These are phyloP conservation scores for Philantomba maxwellii DNA, from an alignment of 2,113 vertebrate species.

Conservation along the genomic window DNA sequence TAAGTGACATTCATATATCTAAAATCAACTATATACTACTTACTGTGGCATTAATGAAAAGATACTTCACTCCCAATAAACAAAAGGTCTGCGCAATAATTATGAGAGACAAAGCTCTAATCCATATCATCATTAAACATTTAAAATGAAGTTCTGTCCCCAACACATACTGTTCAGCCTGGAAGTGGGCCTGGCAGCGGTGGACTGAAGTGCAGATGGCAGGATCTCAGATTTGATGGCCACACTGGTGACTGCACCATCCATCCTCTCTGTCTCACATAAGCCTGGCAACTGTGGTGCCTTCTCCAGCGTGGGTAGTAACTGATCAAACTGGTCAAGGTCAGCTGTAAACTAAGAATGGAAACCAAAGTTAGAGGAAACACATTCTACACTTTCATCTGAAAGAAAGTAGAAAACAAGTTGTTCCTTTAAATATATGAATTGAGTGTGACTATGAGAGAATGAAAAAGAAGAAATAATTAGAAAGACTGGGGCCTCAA, in stretches of 20 bases:
- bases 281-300: slow-evolving; percentile 77
- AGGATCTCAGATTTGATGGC: slow-evolving; percentile 85
- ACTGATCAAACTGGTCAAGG: slow-evolving; percentile 86
- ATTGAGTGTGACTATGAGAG: slow-evolving; percentile 10
- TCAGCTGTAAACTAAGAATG: slow-evolving; percentile 79
- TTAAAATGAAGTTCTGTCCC: not conserved
- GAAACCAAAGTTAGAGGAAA: slow-evolving; percentile 30
- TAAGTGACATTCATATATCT: not conserved
- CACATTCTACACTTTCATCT: not conserved
- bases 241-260: slow-evolving; percentile 75
- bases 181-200: slow-evolving; percentile 70
- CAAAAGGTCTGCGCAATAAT: not conserved
- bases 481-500: not conserved
- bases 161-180: slow-evolving; percentile 78
- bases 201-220: slow-evolving; percentile 73
- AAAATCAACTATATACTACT: not conserved
- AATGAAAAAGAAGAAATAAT: slow-evolving; percentile 22
- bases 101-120: not conserved
- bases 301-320: slow-evolving; percentile 87
- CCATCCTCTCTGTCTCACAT: slow-evolving; percentile 75
- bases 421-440: slow-evolving; percentile 10
- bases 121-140: not conserved
- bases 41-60: not conserved
- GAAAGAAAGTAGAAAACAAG: slow-evolving; percentile 3
- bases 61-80: not conserved